These are phyloP conservation scores for Pinna nobilis DNA, from an alignment of 1,140 invertebrate species.

Conservation along the genomic window DNA sequence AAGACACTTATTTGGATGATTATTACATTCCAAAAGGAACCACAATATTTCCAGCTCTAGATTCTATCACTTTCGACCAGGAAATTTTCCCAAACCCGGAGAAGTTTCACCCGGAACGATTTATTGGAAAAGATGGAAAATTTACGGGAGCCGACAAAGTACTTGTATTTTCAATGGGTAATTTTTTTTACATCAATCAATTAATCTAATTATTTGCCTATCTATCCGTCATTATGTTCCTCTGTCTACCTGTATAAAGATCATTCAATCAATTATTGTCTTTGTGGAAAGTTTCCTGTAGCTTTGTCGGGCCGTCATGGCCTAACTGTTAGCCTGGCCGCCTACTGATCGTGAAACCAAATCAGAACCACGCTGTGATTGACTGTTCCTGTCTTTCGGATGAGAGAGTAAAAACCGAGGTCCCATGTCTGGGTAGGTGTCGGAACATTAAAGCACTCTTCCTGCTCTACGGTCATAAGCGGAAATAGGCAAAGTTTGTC, in stretches of 20 bases:
- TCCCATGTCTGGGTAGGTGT: too few species aligned
- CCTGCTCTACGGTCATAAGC: too few species aligned
- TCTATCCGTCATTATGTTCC: neutral
- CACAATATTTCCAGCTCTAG: constrained; percentile 61
- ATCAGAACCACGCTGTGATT: neutral
- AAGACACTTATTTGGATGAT: constrained; percentile 57
- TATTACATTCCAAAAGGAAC: constrained; percentile 67
- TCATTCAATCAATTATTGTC: neutral
- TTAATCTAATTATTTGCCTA: neutral
- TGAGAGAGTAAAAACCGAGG: too few species aligned
- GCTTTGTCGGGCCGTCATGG: neutral
- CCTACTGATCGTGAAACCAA: neutral
- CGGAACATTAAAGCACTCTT: too few species aligned
- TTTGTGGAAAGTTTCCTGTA: neutral
- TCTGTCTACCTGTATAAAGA: neutral
- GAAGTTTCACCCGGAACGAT: constrained; percentile 81
- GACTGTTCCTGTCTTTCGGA: too few species aligned
- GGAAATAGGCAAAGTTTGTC: too few species aligned
- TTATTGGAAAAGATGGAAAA: constrained; percentile 61
- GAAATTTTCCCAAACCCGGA: constrained; percentile 81
- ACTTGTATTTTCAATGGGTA: constrained; percentile 46
- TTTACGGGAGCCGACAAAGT: constrained; percentile 32
- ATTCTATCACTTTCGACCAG: constrained; percentile 62
- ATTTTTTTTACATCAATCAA: neutral
- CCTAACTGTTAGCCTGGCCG: neutral